phyloP scores from a whole-genome alignment of 2,113 vertebrate genomes.

The Baryphthengus martii region DNA sequence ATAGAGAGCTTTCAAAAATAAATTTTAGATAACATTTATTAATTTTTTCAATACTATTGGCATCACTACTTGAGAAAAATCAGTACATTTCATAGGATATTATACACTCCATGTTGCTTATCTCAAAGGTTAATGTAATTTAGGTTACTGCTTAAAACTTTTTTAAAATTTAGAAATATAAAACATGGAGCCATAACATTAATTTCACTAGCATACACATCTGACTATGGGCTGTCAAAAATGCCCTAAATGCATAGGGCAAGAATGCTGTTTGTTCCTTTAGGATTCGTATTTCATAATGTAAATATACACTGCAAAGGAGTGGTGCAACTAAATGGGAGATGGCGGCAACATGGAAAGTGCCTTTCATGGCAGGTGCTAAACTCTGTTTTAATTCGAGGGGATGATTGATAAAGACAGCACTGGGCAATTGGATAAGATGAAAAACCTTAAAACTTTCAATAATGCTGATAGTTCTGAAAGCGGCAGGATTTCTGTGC shows the following conservation, averaged over 20 bases:
- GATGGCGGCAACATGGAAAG: not conserved
- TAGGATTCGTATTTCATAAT: not conserved
- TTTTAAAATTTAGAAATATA: not conserved
- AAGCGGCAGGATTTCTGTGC: not conserved
- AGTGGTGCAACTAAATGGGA: not conserved
- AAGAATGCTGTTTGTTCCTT: not conserved
- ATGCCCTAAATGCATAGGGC: not conserved
- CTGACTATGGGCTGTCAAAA: not conserved
- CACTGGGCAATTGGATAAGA: not conserved
- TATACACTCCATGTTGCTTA: not conserved
- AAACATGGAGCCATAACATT: not conserved
- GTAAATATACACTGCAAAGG: not conserved
- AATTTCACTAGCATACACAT: not conserved
- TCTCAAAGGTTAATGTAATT: not conserved
- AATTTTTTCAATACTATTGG: constrained; percentile 9
- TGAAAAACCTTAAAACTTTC: not conserved
- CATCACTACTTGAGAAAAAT: not conserved
- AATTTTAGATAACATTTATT: constrained; percentile 14
- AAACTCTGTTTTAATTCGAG: not conserved
- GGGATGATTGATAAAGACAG: not conserved
- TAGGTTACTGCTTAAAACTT: not conserved
- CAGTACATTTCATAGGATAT: not conserved
- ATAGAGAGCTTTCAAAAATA: not conserved
- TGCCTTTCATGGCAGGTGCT: not conserved
- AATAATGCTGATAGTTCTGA: not conserved